Percentiles rank a stretch among this genome's conserved stretches.
phyloP scores from a whole-genome alignment of 2,888 invertebrate genomes.

The Lepas anatifera region DNA sequence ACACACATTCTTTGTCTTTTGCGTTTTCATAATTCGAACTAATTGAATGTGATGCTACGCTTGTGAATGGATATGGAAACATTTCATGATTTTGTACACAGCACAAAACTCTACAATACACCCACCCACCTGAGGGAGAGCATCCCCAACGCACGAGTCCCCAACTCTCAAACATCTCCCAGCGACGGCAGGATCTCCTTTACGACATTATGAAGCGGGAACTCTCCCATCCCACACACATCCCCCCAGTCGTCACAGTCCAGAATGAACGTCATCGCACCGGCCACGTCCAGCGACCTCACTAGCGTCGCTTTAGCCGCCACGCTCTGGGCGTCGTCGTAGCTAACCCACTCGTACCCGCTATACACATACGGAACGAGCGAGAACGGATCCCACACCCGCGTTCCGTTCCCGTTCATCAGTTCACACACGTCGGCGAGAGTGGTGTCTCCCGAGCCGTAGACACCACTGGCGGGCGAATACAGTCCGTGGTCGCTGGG shows the following conservation, averaged over 20 bases:
- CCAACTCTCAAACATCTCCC: too few species aligned
- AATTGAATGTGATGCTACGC: too few species aligned
- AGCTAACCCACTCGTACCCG: slow-evolving; percentile 68
- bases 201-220: slow-evolving; percentile 31
- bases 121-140: too few species aligned
- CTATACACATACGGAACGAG: slow-evolving; percentile 63
- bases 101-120: too few species aligned
- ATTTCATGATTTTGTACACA: too few species aligned
- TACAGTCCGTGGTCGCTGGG: not conserved
- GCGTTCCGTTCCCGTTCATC: slow-evolving; percentile 39
- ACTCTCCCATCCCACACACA: slow-evolving; percentile 29
- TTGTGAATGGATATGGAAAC: too few species aligned
- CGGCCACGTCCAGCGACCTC: slow-evolving; percentile 50
- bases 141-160: too few species aligned
- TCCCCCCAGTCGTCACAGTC: slow-evolving; percentile 58
- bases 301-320: slow-evolving; percentile 49
- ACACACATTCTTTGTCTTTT: too few species aligned
- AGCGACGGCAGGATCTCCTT: not conserved
- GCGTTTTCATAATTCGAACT: too few species aligned
- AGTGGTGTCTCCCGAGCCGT: slow-evolving; percentile 50
- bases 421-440: slow-evolving; percentile 59
- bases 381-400: slow-evolving; percentile 51
- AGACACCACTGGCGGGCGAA: not conserved
- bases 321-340: slow-evolving; percentile 58
- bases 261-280: slow-evolving; percentile 71